Percentiles rank a stretch among this genome's conserved stretches.
Conservation (phyloP, 2,113 vertebrate species). For the Amazona guildingii region DNA sequence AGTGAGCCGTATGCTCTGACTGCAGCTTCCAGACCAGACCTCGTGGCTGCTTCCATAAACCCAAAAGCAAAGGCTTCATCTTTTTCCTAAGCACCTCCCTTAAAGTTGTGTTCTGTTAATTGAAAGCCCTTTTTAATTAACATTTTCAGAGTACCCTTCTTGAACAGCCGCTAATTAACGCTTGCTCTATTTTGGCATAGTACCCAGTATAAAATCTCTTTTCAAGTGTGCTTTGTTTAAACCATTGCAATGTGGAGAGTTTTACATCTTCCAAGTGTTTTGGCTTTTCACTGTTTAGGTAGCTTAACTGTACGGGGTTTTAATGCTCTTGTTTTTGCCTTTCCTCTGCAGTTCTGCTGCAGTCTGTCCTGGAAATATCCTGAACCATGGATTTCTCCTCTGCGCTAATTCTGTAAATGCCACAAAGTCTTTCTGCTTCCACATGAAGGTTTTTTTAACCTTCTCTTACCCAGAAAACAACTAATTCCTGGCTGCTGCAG, state of each 20-base stretch:
- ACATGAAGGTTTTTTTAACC: neutral
- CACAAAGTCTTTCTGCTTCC: neutral
- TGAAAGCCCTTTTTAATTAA: conserved; percentile 8
- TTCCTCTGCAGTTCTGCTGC: neutral
- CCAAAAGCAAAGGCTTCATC: neutral
- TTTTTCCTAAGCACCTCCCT: neutral
- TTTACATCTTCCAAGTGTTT: neutral
- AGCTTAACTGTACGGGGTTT: neutral
- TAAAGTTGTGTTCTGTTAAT: neutral
- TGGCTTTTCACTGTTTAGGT: neutral
- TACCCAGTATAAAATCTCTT: neutral
- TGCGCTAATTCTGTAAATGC: conserved; percentile 9
- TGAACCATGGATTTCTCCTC: neutral
- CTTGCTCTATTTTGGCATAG: neutral
- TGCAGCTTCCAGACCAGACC: neutral
- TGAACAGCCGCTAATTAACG: neutral
- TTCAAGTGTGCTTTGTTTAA: neutral
- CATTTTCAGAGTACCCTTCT: neutral
- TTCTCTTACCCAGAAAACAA: neutral
- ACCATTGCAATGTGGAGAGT: neutral
- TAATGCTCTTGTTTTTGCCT: neutral
- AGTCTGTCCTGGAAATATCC: neutral
- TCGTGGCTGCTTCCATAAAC: neutral
- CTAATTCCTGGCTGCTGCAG: neutral
- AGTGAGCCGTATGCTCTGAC: neutral